Conservation (phyloP, 2,888 invertebrate species). For the Gortyna flavago region DNA sequence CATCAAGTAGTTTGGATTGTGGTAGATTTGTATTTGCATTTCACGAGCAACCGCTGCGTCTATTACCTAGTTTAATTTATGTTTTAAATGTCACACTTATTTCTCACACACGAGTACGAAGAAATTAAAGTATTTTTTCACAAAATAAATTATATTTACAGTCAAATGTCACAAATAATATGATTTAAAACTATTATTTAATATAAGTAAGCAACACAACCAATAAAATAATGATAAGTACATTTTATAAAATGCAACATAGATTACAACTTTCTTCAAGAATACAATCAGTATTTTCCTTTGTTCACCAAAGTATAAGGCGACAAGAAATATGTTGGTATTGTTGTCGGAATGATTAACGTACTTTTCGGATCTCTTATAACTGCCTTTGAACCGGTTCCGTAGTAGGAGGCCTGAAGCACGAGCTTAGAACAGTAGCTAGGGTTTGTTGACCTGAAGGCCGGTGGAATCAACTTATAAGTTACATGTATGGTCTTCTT, state of each 20-base stretch:
- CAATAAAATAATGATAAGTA: not conserved
- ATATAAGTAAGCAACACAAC: not conserved
- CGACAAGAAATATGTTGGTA: slow-evolving; percentile 75
- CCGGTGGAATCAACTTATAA: slow-evolving; percentile 69
- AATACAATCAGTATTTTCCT: slow-evolving; percentile 71
- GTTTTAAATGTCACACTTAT: not conserved
- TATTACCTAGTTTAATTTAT: slow-evolving; percentile 2
- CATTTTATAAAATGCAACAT: slow-evolving; percentile 2
- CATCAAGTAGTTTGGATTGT: slow-evolving; percentile 54
- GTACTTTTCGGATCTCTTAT: slow-evolving; percentile 67
- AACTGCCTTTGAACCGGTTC: slow-evolving; percentile 72
- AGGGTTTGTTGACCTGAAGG: slow-evolving; percentile 72
- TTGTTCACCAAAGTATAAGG: slow-evolving; percentile 74
- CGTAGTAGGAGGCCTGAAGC: slow-evolving; percentile 77
- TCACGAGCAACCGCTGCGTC: slow-evolving; percentile 17
- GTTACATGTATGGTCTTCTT: slow-evolving; percentile 76
- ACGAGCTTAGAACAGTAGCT: slow-evolving; percentile 81
- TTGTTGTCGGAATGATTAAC: slow-evolving; percentile 73
- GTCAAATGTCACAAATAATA: not conserved
- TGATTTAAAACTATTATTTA: no score
- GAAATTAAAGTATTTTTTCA: not conserved
- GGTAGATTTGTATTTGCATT: slow-evolving; percentile 51
- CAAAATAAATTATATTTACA: not conserved
- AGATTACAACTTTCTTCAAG: not conserved
- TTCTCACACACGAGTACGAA: not conserved